Percentiles rank a stretch among this genome's conserved stretches.
Evolutionary conservation across 2,113 vertebrate species (phyloP).

Genomic region (Tinamus guttatus): DNA sequence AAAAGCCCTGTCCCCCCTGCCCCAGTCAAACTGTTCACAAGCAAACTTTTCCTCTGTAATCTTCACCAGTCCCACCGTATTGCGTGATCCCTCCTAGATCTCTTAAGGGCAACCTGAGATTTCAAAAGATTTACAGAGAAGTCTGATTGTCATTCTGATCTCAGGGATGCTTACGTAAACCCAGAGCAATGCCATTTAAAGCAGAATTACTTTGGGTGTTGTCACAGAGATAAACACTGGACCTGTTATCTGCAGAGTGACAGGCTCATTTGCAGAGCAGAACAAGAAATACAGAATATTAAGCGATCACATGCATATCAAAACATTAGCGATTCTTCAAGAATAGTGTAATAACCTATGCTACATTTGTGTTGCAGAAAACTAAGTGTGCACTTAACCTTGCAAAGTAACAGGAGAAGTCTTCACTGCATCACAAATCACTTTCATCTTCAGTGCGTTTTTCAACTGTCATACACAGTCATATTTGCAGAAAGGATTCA

Average conservation of each 20-base stretch:
- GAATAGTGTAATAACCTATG: not conserved
- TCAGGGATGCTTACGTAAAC: not conserved
- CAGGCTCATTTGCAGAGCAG: not conserved
- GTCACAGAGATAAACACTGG: not conserved
- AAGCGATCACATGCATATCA: not conserved
- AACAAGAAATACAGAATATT: not conserved
- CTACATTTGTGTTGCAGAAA: not conserved
- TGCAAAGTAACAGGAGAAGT: slow-evolving; percentile 17
- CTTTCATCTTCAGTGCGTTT: slow-evolving; percentile 8
- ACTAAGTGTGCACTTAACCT: not conserved
- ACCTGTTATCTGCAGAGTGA: not conserved
- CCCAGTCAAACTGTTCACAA: not conserved
- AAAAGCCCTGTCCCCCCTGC: not conserved
- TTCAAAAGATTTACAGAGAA: not conserved
- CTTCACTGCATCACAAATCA: not conserved
- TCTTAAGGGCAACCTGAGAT: not conserved
- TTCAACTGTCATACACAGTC: slow-evolving; percentile 50
- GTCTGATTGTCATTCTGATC: not conserved
- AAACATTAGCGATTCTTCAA: not conserved
- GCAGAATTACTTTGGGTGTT: not conserved
- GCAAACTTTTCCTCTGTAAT: not conserved
- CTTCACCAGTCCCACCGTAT: not conserved
- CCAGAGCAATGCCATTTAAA: not conserved
- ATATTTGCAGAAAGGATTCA: slow-evolving; percentile 67
- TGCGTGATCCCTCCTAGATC: not conserved